phyloP scores from a whole-genome alignment of 2,113 vertebrate species.

The Mohoua ochrocephala region DNA sequence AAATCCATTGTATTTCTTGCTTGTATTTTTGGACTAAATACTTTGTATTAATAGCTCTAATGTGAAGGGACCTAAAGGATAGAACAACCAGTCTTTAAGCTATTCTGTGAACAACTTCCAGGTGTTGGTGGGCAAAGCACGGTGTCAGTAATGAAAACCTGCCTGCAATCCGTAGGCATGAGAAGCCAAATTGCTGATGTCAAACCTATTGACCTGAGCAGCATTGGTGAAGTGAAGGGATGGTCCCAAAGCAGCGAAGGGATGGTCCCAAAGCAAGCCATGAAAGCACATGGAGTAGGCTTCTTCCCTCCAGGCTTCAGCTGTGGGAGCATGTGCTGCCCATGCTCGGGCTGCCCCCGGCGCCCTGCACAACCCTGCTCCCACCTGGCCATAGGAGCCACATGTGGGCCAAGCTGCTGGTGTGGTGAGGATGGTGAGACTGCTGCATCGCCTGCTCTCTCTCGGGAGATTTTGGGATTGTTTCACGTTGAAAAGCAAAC shows the following conservation, averaged over 20 bases:
- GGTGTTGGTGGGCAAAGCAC: background rate
- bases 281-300: rapidly evolving
- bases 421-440: background rate
- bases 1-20: background rate
- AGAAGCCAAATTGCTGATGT: background rate
- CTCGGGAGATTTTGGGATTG: background rate
- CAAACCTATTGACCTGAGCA: background rate
- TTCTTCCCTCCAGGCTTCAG: background rate
- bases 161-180: rapidly evolving
- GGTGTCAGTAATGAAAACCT: rapidly evolving
- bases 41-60: background rate
- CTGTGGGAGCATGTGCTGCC: rapidly evolving
- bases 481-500: background rate
- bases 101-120: background rate
- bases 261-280: rapidly evolving
- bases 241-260: rapidly evolving
- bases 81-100: background rate
- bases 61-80: background rate
- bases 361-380: background rate
- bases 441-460: rapidly evolving
- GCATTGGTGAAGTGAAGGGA: rapidly evolving
- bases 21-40: background rate
- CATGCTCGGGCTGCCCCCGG: background rate
- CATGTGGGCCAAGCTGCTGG: background rate
- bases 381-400: background rate